Conservation (phyloP, 2,797 vertebrate genomes). For the Periophthalmus magnuspinnatus region DNA sequence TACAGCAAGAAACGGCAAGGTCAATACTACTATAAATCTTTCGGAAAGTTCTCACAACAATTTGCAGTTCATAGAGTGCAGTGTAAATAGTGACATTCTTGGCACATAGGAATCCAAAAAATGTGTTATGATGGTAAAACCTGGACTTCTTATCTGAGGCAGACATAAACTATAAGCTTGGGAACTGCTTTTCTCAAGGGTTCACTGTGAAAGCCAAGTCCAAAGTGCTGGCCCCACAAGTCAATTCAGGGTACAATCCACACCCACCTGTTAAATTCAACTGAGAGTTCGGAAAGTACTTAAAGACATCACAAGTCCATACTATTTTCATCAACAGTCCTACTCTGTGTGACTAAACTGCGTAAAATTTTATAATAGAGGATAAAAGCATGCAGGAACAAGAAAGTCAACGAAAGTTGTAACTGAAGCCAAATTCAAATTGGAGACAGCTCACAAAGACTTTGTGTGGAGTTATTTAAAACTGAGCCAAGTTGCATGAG, state of each 20-base stretch:
- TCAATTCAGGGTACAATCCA: conserved; percentile 14
- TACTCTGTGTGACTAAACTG: rapidly evolving
- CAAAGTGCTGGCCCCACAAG: conserved; percentile 8
- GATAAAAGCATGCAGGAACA: neutral
- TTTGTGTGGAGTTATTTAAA: conserved; percentile 13
- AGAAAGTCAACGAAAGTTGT: conserved; percentile 12
- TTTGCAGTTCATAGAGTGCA: neutral
- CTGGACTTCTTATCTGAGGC: conserved; percentile 43
- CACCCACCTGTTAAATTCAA: conserved; percentile 53
- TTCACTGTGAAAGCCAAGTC: conserved; percentile 12
- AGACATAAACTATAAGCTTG: conserved; percentile 47
- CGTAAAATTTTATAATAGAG: neutral
- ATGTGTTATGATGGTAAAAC: neutral
- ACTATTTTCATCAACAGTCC: conserved; percentile 29
- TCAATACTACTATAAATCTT: neutral
- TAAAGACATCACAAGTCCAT: conserved; percentile 3
- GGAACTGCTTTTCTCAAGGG: conserved; percentile 38
- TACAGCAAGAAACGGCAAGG: neutral
- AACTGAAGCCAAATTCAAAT: conserved; percentile 27
- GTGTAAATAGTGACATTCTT: conserved; percentile 44
- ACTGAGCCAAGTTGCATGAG: conserved; percentile 24
- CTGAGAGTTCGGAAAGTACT: conserved; percentile 10
- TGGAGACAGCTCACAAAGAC: conserved; percentile 25
- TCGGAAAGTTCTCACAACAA: conserved; percentile 44
- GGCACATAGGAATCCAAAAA: conserved; percentile 41